Evolutionary conservation across 2,888 invertebrate genomes (phyloP).

Genomic region (Oegoconia quadripuncta): DNA sequence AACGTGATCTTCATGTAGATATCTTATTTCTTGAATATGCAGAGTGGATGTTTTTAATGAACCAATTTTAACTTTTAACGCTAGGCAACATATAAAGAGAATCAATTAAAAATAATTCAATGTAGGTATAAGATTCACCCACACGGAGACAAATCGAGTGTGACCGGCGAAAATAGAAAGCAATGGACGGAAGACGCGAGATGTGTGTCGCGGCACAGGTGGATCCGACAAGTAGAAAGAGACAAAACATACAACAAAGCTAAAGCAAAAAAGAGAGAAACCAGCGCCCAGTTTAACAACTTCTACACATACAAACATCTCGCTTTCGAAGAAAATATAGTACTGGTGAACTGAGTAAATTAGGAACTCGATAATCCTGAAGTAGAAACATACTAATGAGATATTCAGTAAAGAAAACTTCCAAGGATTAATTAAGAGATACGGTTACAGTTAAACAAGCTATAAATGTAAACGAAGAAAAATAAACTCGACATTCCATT

Average conservation of each 20-base stretch:
- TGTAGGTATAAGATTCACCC: slow-evolving; percentile 27
- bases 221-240: slow-evolving; percentile 50
- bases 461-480: neutral
- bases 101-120: slow-evolving; percentile 29
- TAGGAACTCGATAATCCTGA: slow-evolving; percentile 46
- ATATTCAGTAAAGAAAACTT: slow-evolving; percentile 12
- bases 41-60: too few species aligned
- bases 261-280: slow-evolving; percentile 57
- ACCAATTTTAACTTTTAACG: too few species aligned
- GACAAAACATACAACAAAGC: slow-evolving; percentile 45
- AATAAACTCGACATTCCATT: neutral
- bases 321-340: slow-evolving; percentile 58
- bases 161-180: slow-evolving; percentile 75
- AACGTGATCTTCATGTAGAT: too few species aligned
- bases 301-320: slow-evolving; percentile 55
- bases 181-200: slow-evolving; percentile 63
- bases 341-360: slow-evolving; percentile 48
- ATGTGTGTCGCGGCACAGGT: slow-evolving; percentile 73
- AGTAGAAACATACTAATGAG: slow-evolving; percentile 20
- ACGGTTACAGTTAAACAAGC: slow-evolving; percentile 3
- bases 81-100: too few species aligned
- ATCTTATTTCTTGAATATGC: too few species aligned
- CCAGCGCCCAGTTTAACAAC: slow-evolving; percentile 50
- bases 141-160: slow-evolving; percentile 50
- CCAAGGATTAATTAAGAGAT: slow-evolving; percentile 5